Evolutionary conservation across 2,797 vertebrate species (phyloP), one percentile per base, ranked within the genome.

Genomic region (Labeo calbasu): DNA sequence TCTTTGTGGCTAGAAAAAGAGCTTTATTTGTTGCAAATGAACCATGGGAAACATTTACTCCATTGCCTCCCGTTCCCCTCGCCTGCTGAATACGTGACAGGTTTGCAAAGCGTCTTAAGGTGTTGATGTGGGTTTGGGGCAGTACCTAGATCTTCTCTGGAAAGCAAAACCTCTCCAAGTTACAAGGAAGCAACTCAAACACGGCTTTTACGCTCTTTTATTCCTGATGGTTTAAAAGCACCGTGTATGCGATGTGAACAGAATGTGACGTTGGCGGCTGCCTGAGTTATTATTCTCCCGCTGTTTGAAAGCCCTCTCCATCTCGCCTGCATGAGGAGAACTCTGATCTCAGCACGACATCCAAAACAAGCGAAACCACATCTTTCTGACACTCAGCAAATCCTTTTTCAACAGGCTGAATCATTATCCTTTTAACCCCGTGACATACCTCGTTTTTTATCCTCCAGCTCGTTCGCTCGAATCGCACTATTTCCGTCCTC

Each of bases 111-210:
- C 65, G 4, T 28, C 23, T 14, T 32, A 72, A 21, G 25, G 36
- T 88, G 81, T 84, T 86, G 81, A 87, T 88, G 65, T 82, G 84
- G 86, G 87, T 80, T 46, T 19, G 23, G 63, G 69, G 75, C 19
- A 68, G 81, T 83, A 75, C 77, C 72, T 69, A 70, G 25, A 82
- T 87, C 75, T 81, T 84, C 63, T 75, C 57, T 65, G 21, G 40
- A 53, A 76, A 76, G 65, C 59, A 57, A 59, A 68, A 5, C 4
- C 25, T 83, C 43, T 59, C n/a, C 66, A 57, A 19, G 46, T 83
- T 69, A 66, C 73, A 79, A 57, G 55, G 66, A 46, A 46, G 65
- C 48, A 15, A 21, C 53, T 46, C 53, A 25, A 9, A 71, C 12
- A 51, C 28, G 11, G 40, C 63, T 75, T 72, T 66, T 48, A 55